Conservation (phyloP, 2,797 vertebrate species). For the Enteromius anoplus region DNA sequence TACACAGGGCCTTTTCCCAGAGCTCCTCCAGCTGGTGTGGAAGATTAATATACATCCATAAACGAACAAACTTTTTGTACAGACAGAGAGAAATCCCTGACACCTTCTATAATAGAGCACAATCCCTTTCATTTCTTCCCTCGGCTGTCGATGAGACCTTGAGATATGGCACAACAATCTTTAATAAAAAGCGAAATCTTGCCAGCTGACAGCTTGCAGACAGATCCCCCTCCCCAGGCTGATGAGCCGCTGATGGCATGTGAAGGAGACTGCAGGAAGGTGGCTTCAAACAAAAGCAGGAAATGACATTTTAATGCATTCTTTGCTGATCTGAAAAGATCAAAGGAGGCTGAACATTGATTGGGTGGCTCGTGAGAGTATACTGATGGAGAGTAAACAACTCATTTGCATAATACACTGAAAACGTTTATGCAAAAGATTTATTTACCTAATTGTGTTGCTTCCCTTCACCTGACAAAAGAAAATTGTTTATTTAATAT, state of each 20-base stretch:
- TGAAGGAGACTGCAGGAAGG: constrained; percentile 53
- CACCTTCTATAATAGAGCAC: constrained; percentile 50
- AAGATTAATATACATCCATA: constrained; percentile 45
- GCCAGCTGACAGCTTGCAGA: constrained; percentile 59
- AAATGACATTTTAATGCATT: constrained; percentile 56
- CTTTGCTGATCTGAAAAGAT: constrained; percentile 43
- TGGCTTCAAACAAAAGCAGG: constrained; percentile 45
- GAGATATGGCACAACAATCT: constrained; percentile 60
- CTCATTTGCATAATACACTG: constrained; percentile 28
- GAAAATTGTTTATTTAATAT: neutral
- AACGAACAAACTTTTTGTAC: constrained; percentile 2
- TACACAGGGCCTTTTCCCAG: neutral
- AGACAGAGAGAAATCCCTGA: constrained; percentile 45
- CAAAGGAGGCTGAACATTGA: constrained; percentile 28
- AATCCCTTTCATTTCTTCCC: constrained; percentile 57
- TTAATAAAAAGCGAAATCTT: constrained; percentile 59
- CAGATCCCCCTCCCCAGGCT: constrained; percentile 48
- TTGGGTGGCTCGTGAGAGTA: constrained; percentile 34
- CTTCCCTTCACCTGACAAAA: neutral
- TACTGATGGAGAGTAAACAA: constrained; percentile 30
- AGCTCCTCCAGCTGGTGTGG: constrained; percentile 42
- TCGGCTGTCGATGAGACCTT: constrained; percentile 60
- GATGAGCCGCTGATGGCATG: constrained; percentile 62
- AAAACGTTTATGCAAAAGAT: neutral
- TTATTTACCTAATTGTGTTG: neutral